Conservation (phyloP, 2,797 vertebrate genomes). For the Poecile montanus region DNA sequence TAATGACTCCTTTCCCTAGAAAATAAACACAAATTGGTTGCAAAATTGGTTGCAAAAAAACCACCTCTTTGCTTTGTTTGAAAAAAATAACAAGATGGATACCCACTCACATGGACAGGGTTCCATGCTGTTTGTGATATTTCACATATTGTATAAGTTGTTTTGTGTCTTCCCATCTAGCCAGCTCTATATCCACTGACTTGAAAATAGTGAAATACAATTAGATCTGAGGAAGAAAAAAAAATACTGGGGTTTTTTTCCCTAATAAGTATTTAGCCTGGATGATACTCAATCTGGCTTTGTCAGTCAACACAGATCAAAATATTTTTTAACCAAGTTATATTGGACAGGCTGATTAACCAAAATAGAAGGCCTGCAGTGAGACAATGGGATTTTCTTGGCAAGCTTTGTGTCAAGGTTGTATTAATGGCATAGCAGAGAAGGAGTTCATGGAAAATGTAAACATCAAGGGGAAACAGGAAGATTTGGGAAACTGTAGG, state of each 20-base stretch:
- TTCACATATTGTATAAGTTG: background rate
- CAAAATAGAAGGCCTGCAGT: background rate
- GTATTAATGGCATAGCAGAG: background rate
- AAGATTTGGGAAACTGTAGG: background rate
- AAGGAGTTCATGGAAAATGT: background rate
- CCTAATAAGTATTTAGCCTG: background rate
- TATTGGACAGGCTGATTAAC: background rate
- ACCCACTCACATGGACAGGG: accelerated
- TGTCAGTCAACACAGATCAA: background rate
- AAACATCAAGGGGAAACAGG: background rate
- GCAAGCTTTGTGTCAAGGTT: background rate
- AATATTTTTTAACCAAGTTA: background rate
- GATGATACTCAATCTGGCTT: background rate
- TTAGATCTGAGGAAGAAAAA: background rate
- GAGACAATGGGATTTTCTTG: background rate
- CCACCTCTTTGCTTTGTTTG: background rate
- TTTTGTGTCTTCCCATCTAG: background rate
- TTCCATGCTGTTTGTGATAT: background rate
- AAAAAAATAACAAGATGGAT: background rate
- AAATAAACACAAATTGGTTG: background rate
- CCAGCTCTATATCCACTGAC: background rate
- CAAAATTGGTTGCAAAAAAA: background rate
- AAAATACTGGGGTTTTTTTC: background rate
- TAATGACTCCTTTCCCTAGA: background rate
- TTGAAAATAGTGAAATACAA: background rate